phyloP scores from a whole-genome alignment of 2,797 vertebrate genomes.

The Pelodytes ibericus region DNA sequence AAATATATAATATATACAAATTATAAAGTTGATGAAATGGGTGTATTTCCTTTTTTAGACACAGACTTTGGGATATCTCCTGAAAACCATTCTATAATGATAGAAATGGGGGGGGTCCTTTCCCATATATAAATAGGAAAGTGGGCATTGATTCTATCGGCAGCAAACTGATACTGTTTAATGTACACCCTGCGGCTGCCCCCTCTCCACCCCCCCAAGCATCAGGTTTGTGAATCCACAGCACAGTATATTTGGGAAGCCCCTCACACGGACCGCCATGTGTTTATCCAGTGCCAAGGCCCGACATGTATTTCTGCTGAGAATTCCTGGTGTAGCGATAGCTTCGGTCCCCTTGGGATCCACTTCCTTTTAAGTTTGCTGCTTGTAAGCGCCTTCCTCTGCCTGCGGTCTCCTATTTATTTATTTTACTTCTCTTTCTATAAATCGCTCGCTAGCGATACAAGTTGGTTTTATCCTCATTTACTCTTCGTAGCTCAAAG shows the following conservation, averaged over 20 bases:
- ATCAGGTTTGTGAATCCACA: not conserved
- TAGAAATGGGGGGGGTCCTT: too few relatives aligned
- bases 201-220: not conserved
- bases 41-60: too few relatives aligned
- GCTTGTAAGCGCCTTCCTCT: conserved; percentile 8
- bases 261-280: not conserved
- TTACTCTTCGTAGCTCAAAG: conserved; percentile 30
- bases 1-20: too few relatives aligned
- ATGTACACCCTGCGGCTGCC: too few relatives aligned
- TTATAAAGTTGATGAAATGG: too few relatives aligned
- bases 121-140: too few relatives aligned
- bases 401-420: conserved; percentile 30
- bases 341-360: not conserved
- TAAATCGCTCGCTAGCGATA: conserved; percentile 31
- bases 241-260: not conserved
- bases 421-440: conserved; percentile 36
- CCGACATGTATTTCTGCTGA: not conserved
- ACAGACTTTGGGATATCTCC: too few relatives aligned
- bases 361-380: not conserved
- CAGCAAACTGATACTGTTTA: not conserved
- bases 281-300: too few relatives aligned
- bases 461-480: conserved; percentile 45
- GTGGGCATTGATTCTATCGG: too few relatives aligned
- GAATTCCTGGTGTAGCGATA: not conserved
- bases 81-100: too few relatives aligned